A percentile compares a stretch with the other conserved stretches of the same genome.
Evolutionary conservation across 2,797 vertebrate genomes (phyloP).

Genomic region (Anabas testudineus): DNA sequence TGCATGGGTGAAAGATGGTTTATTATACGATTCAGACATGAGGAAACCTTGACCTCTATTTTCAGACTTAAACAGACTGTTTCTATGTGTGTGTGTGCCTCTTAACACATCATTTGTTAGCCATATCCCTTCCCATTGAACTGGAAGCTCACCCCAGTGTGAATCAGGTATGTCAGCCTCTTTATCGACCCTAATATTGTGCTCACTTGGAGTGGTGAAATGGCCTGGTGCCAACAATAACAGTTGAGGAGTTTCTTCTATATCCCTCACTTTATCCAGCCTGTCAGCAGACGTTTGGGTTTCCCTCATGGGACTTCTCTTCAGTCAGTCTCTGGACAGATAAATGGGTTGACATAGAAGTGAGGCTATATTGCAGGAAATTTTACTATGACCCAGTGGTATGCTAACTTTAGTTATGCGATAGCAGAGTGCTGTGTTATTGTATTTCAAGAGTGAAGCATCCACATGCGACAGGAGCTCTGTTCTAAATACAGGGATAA

Average conservation of each 20-base stretch:
- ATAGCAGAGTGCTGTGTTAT: constrained; percentile 42
- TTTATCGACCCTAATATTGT: constrained; percentile 69
- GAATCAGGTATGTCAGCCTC: constrained; percentile 53
- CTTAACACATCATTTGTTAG: constrained; percentile 66
- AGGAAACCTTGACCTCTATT: constrained; percentile 56
- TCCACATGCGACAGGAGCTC: constrained; percentile 37
- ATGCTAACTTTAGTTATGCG: constrained; percentile 43
- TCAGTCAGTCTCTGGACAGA: constrained; percentile 57
- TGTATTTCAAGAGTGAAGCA: constrained; percentile 48
- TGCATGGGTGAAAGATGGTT: constrained; percentile 43
- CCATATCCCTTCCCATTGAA: constrained; percentile 70
- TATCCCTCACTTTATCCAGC: constrained; percentile 63
- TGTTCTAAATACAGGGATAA: constrained; percentile 61
- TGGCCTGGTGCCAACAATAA: constrained; percentile 70
- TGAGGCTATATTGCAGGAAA: constrained; percentile 51
- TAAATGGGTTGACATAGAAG: constrained; percentile 43
- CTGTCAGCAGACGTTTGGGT: constrained; percentile 59
- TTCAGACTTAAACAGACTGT: constrained; percentile 34
- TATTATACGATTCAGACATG: constrained; percentile 39
- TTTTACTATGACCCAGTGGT: constrained; percentile 46
- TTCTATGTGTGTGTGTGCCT: constrained; percentile 36
- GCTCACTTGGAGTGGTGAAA: constrained; percentile 47
- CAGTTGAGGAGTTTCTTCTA: constrained; percentile 61
- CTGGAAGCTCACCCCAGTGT: constrained; percentile 64
- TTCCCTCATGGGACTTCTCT: constrained; percentile 64